Base-by-base conservation (phyloP, 37 sponge, comb jelly and placozoan genomes). In the Theonella swinhoei region DNA sequence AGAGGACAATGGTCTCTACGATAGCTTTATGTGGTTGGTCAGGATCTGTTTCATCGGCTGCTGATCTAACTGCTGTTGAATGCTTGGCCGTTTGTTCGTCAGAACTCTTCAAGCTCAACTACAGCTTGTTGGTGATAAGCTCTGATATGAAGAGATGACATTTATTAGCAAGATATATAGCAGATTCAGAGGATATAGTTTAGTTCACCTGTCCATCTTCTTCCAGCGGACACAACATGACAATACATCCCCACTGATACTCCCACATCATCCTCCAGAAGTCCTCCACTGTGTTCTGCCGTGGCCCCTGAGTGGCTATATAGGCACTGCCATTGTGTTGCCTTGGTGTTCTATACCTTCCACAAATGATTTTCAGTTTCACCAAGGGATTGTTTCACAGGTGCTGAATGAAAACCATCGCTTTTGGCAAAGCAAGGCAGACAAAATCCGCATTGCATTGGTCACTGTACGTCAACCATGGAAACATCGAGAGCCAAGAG, bases 401-500 rank as follows among this genome's bases (percentile, higher is more conserved):
- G n/a, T 37, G 39, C 37, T 14, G 31, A 37, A 24, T 14, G 31
- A 24, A n/a, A n/a, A n/a, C n/a, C n/a, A n/a, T n/a, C 72, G 31
- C 23, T 39, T 5, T 14, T 37, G 9, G 24, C 31, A 88, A 31
- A 88, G 69, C 88, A 80, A 61, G 87, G 80, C 25, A 81, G 60
- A 47, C 82, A 88, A 71, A 64, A 81, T 60, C 88, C 87, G 80
- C 76, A 68, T 88, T 88, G 26, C 81, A 39, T 42, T 81, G 30
- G 62, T 68, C 60, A 61, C 82, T 88, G 82, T 88, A 81, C 25
- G 54, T 36, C 60, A 88, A 59, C 80, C 82, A 86, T n/a, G 47
- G 70, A 60, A 47, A 78, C 60, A 3, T 74, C 33, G 40, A 22
- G 5, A 80, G 72, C 28, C 40, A 80, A 66, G 58, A 62, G 72